Evolutionary conservation across 2,888 invertebrate species (phyloP), one percentile per base, ranked within the genome.

Genomic region (Seladonia tumulorum): DNA sequence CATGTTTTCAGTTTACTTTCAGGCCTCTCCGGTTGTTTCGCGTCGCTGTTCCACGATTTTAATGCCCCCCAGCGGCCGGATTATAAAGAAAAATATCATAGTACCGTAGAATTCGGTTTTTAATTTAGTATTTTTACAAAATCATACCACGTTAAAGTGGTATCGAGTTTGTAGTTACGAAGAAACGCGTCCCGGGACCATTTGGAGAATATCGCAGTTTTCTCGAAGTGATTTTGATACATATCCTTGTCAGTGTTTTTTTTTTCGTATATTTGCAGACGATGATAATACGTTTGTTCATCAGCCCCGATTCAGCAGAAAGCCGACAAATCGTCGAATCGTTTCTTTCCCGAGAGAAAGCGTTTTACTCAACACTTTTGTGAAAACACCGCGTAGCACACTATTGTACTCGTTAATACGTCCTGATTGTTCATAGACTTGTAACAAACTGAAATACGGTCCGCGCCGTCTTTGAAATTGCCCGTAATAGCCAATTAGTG

Each of bases 401-500:
- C 63, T 63, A 63, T 63, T 63, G 63, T 63, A 63, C 63, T 63
- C 16, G 63, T 63, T 63, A 63, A 63, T 63, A 63, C 63, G 63
- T 63, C 63, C 63, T 63, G 63, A 63, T 63, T 63, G 63, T 63
- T 63, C 42, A 14, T 18, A 5, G 63, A 29, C 63, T 63, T 14
- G 29, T 25, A 29, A 63, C 25, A 25, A 63, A 63, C 63, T 63
- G 63, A 63, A 63, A 29, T 63, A 63, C 5, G 63, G 14, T 25
- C 25, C 5, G 16, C 14, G 25, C 29, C 53, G 53, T 63, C 63
- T 16, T 29, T 16, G 29, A 66, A 7, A 66, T 29, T 66, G 66
- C 18, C 22, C 18, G 18, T 66, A 66, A 66, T 66, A 18, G 29
- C 66, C 66, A 66, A 66, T 66, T 66, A 66, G 66, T 35, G 66